Evolutionary conservation across 2,888 invertebrate species (phyloP), one percentile per base, ranked within the genome.

Genomic region (Brachypterus glaber): DNA sequence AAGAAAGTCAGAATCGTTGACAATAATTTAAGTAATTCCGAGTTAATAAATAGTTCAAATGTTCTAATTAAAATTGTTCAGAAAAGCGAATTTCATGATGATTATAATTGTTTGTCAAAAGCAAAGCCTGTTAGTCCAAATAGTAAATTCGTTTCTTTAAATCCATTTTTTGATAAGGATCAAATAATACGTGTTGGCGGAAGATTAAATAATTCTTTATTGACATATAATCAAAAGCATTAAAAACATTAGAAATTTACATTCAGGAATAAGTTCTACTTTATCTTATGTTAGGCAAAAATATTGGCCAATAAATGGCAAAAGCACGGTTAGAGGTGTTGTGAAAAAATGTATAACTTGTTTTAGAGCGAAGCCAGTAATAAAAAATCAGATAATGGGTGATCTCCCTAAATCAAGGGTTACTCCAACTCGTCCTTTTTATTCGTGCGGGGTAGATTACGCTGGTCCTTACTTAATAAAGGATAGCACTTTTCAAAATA

Each of bases 381-480:
- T 25, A 7, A 5, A 7, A 8, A 13, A 33, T 14, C 40, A 31
- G 17, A 16, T 49, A 14, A 46, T 48, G 50, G 47, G 45, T 11
- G 27, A 45, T 25, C 27, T 47, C 24, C 41, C 45, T 9, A 15
- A 16, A 3, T 4, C 12, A 8, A 32, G 49, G 32, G 35, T 47
- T 3, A 27, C 8, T 7, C 34, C 37, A 5, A 31, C 33, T 17
- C 11, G 25, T 4, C 42, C 46, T 13, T 47, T 46, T 31, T 17
- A 18, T 1, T 39, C 35, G 16, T 38, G 39, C 5, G 51, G 54
- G 7, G 29, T 52, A n/a, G 54, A 54, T 26, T 55, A 50, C 29
- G 49, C 45, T 13, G 52, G 55, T 15, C 51, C 53, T 12, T 39
- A 47, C 34, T 15, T 34, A 12, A 43, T 51, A 12, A 50, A 46